Percentiles rank a stretch among this genome's conserved stretches.
These are phyloP conservation scores for Sebastes oblongus DNA, from an alignment of 2,797 vertebrate genomes.

Conservation along the genomic window DNA sequence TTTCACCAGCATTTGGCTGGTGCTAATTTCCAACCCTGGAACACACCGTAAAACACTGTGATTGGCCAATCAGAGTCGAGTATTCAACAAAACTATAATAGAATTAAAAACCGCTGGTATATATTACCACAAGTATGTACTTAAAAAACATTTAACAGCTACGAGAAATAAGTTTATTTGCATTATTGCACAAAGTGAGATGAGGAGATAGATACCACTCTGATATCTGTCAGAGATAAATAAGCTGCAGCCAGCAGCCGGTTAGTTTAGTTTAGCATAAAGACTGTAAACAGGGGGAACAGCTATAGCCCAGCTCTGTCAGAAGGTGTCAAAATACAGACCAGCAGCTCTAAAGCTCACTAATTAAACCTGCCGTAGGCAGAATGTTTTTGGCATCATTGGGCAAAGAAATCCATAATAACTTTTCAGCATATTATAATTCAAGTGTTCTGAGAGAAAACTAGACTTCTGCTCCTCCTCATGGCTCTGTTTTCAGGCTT, in stretches of 20 bases:
- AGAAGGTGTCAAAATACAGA: background rate
- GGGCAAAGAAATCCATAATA: no score
- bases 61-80: no score
- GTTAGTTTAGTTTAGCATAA: background rate
- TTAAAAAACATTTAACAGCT: background rate
- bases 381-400: no score
- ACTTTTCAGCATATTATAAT: no score
- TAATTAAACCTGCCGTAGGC: no score
- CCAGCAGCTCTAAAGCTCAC: background rate
- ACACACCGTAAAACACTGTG: no score
- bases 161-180: background rate
- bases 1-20: no score
- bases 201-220: background rate
- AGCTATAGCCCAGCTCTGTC: background rate
- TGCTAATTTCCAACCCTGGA: no score
- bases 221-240: background rate
- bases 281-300: background rate
- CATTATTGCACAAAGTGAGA: background rate
- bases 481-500: no score
- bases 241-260: background rate
- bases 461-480: no score
- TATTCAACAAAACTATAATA: no score
- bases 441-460: no score
- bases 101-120: background rate
- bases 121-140: background rate